Percentiles rank a stretch among this genome's conserved stretches.
phyloP scores from a whole-genome alignment of 2,888 invertebrate genomes.

The Pollenia griseotomentosa region DNA sequence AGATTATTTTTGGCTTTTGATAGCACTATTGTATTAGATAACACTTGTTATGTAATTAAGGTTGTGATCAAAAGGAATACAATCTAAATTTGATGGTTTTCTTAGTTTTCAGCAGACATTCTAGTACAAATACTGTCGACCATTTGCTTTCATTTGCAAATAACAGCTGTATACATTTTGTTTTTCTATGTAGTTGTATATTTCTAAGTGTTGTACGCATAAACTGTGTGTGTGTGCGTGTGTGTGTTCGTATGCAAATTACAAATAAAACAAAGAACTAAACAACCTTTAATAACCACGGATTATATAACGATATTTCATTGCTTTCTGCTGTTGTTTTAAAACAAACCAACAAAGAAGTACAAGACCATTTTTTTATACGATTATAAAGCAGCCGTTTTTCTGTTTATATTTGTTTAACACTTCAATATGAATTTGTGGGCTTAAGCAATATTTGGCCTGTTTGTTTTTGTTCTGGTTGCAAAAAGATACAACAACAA shows the following conservation, averaged over 20 bases:
- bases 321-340: constrained; percentile 19
- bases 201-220: background rate
- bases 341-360: background rate
- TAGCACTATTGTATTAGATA: too few relatives aligned
- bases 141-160: background rate
- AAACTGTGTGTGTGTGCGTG: background rate
- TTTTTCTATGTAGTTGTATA: constrained; percentile 15
- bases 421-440: constrained; percentile 51
- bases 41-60: too few relatives aligned
- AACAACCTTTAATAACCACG: constrained; percentile 19
- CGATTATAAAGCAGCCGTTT: constrained; percentile 7
- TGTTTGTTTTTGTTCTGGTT: constrained; percentile 32
- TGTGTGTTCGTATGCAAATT: constrained; percentile 33
- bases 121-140: constrained; percentile 14
- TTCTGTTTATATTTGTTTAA: constrained; percentile 49
- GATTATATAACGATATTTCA: constrained; percentile 55
- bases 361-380: background rate
- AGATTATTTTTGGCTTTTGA: too few relatives aligned
- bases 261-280: constrained; percentile 32
- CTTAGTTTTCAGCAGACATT: constrained; percentile 52
- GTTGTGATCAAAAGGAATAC: too few relatives aligned
- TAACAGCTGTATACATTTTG: background rate
- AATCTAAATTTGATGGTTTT: constrained; percentile 12
- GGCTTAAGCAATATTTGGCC: constrained; percentile 38
- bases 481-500: constrained; percentile 29